Percentiles rank a stretch among this genome's conserved stretches.
Evolutionary conservation across 1,140 invertebrate genomes (phyloP).

Genomic region (Acromyrmex echinatior): DNA sequence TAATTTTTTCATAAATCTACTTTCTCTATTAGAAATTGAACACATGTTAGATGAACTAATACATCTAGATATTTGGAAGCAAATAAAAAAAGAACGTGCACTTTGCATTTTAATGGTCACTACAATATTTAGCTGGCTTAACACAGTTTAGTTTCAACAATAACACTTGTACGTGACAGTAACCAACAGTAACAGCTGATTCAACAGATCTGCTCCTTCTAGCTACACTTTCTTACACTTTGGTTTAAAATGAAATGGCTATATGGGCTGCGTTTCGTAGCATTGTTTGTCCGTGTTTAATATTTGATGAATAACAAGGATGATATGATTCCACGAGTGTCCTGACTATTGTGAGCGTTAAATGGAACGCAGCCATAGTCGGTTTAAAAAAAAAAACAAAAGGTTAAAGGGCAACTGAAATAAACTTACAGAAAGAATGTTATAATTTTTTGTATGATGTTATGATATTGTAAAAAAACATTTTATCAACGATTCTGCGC

Average conservation of each 20-base stretch:
- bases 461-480: no score
- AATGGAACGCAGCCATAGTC: not conserved
- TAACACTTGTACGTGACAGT: no score
- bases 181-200: not conserved
- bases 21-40: not conserved
- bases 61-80: constrained; percentile 22
- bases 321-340: no score
- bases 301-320: no score
- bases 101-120: not conserved
- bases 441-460: not conserved
- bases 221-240: not conserved
- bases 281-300: no score
- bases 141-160: not conserved
- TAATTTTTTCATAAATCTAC: constrained; percentile 74
- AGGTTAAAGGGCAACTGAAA: not conserved
- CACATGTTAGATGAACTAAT: constrained; percentile 1
- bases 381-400: not conserved
- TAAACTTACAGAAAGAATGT: not conserved
- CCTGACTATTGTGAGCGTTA: no score
- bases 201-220: not conserved
- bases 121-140: not conserved
- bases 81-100: not conserved
- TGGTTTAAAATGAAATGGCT: not conserved
- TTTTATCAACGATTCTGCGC: no score
- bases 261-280: no score